phyloP scores from a whole-genome alignment of 2,888 invertebrate species.

The Anaspis maculata region DNA sequence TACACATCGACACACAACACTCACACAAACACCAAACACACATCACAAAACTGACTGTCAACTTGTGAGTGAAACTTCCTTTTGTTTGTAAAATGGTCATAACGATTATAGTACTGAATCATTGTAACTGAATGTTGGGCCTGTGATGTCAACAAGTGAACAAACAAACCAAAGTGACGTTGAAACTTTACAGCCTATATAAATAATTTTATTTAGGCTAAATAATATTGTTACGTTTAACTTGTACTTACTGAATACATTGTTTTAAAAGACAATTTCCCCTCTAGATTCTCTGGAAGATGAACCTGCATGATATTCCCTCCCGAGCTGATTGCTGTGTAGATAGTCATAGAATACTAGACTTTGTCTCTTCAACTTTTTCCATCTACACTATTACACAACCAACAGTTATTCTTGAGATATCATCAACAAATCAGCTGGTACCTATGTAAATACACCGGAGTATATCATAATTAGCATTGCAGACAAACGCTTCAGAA shows the following conservation, averaged over 20 bases:
- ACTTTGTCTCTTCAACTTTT: too few species aligned
- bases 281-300: not conserved
- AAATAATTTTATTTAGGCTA: conserved; percentile 32
- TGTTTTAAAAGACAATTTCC: conserved; percentile 30
- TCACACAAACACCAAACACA: not conserved
- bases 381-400: too few species aligned
- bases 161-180: conserved; percentile 30
- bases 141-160: conserved; percentile 36
- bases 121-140: conserved; percentile 26
- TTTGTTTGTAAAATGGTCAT: conserved; percentile 10
- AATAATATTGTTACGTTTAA: conserved; percentile 41
- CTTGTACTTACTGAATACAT: conserved; percentile 39
- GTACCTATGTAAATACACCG: too few species aligned
- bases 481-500: too few species aligned
- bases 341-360: too few species aligned
- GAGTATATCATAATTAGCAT: too few species aligned
- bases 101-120: conserved; percentile 10
- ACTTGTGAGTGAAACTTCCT: conserved; percentile 4
- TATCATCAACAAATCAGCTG: too few species aligned
- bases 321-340: too few species aligned
- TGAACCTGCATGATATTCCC: too few species aligned
- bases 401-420: too few species aligned
- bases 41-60: not conserved
- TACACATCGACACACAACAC: not conserved
- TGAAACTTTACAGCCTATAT: conserved; percentile 31